These are phyloP conservation scores for Tapera naevia DNA, from an alignment of 2,797 vertebrate species.

Conservation along the genomic window DNA sequence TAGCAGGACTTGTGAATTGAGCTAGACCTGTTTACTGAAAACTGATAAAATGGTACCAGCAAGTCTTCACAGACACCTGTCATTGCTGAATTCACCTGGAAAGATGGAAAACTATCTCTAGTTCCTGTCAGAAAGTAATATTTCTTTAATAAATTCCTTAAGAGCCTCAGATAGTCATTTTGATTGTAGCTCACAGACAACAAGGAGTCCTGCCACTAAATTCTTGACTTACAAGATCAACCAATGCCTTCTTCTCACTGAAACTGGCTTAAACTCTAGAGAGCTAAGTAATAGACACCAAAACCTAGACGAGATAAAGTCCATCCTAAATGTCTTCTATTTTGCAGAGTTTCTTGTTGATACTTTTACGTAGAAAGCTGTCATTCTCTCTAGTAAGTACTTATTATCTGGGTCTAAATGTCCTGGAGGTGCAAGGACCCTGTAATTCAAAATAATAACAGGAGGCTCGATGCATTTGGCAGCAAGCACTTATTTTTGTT, in stretches of 20 bases:
- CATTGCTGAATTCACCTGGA: not conserved
- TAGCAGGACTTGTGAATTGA: not conserved
- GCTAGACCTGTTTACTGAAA: not conserved
- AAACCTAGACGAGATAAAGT: not conserved
- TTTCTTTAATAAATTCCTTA: not conserved
- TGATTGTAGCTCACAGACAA: not conserved
- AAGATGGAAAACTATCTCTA: not conserved
- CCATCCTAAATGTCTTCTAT: not conserved
- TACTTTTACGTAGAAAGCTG: not conserved
- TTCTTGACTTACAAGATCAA: not conserved
- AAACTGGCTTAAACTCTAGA: not conserved
- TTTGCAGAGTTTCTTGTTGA: not conserved
- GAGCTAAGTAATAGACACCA: not conserved
- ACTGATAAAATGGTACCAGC: not conserved
- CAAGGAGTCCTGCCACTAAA: not conserved
- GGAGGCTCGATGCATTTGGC: not conserved
- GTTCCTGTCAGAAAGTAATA: not conserved
- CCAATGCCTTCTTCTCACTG: not conserved
- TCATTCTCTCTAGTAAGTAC: not conserved
- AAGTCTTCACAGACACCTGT: not conserved
- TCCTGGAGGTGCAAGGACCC: not conserved
- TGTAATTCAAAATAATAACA: not conserved
- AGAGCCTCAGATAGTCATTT: not conserved
- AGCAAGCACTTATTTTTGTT: not conserved
- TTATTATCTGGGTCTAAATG: not conserved